Conservation (phyloP, 2,888 invertebrate species). For the Leptura quadrifasciata region DNA sequence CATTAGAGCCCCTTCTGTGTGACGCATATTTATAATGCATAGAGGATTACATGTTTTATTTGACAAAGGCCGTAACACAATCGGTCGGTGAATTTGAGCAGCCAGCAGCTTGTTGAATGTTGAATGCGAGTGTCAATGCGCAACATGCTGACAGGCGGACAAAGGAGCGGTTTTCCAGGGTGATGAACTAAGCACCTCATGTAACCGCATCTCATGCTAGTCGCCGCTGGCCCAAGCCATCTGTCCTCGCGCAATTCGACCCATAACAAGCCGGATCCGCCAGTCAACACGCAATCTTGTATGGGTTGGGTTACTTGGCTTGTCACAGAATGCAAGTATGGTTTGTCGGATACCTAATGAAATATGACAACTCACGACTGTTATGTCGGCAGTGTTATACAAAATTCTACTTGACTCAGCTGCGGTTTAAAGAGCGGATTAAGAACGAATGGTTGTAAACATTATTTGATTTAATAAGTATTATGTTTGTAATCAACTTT, state of each 20-base stretch:
- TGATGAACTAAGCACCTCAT: slow-evolving; percentile 72
- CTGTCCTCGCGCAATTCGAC: slow-evolving; percentile 53
- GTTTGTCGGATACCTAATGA: slow-evolving; percentile 57
- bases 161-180: slow-evolving; percentile 73
- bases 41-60: slow-evolving; percentile 71
- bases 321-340: slow-evolving; percentile 52
- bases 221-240: slow-evolving; percentile 44
- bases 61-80: slow-evolving; percentile 67
- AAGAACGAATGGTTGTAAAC: background rate
- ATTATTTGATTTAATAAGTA: background rate
- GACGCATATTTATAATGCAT: slow-evolving; percentile 70
- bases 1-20: slow-evolving; percentile 63
- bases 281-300: slow-evolving; percentile 60
- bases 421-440: background rate
- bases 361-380: slow-evolving; percentile 62
- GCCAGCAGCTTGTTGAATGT: slow-evolving; percentile 70
- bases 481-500: too few species aligned
- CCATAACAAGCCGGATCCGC: slow-evolving; percentile 51
- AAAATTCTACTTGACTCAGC: slow-evolving; percentile 31
- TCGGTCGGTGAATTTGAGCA: slow-evolving; percentile 62
- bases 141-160: slow-evolving; percentile 71
- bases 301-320: slow-evolving; percentile 53
- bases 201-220: slow-evolving; percentile 64
- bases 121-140: slow-evolving; percentile 68
- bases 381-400: slow-evolving; percentile 52